phyloP scores from a whole-genome alignment of 2,797 vertebrate genomes.

The Paramormyrops hopkinsi region DNA sequence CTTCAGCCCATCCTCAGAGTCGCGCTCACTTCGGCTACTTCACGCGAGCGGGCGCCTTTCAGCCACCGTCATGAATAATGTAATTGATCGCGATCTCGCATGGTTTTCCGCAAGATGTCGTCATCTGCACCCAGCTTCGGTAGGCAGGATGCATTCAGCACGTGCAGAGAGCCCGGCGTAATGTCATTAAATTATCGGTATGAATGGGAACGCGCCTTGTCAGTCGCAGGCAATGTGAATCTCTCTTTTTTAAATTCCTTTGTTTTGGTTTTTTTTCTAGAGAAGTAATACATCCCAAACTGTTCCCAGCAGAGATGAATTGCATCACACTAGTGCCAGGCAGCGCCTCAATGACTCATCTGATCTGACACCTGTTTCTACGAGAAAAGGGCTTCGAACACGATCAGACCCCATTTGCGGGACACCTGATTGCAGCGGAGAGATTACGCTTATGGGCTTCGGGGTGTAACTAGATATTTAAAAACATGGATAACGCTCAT shows the following conservation, averaged over 20 bases:
- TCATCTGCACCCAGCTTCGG: neutral
- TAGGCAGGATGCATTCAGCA: neutral
- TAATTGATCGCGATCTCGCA: neutral
- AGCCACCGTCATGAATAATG: neutral
- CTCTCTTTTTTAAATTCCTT: neutral
- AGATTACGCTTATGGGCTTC: neutral
- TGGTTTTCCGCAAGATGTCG: neutral
- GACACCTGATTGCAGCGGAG: neutral
- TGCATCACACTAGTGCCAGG: slow-evolving; percentile 65
- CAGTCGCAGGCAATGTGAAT: neutral
- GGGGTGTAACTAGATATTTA: neutral
- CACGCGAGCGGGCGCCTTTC: neutral
- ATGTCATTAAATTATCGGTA: neutral
- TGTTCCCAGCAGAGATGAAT: slow-evolving; percentile 79
- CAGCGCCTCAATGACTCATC: slow-evolving; percentile 70
- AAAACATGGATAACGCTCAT: neutral
- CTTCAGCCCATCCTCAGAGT: neutral
- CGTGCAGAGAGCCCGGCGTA: neutral
- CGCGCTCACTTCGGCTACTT: neutral
- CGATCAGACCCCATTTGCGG: neutral
- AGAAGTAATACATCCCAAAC: slow-evolving; percentile 70
- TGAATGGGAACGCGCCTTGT: neutral
- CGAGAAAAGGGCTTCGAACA: neutral
- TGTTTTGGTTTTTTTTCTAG: slow-evolving; percentile 42
- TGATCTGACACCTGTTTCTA: slow-evolving; percentile 51